Base-by-base conservation (phyloP, 2,797 vertebrate genomes). In the Peromyscus aztecus region DNA sequence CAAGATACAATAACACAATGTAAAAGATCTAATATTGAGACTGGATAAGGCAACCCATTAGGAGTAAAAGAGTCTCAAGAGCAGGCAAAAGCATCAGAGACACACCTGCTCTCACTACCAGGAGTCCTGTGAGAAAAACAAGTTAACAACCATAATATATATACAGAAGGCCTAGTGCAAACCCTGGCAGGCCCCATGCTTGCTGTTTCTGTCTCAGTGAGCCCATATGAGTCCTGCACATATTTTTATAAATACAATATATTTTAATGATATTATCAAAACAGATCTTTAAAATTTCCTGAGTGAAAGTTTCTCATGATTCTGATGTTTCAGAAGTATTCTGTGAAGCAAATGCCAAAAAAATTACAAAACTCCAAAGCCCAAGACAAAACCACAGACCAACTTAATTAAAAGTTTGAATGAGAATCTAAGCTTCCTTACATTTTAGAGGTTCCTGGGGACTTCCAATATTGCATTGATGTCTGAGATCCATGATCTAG, bases 321-420 rank as follows among this genome's bases (percentile, higher is more conserved):
- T 29, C 4, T 78, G 27, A 31, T 78, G 29, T 52, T 78, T 78
- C 29, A 2, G 2, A 19, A 78, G 14, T 34, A 52, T 34, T 29
- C 16, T 95, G 91, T 69, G 86, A 83, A 91, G 11, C 27, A 91
- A 82, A 78, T 91, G 29, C 65, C 40, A 78, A 86, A 6, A 75
- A 6, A 27, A 57, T 67, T 81, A 23, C 6, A 55, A 61, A 93
- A 49, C 21, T n/a, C 9, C 19, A 93, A 59, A 93, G 29, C 4
- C 5, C 16, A 55, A 78, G 19, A 2, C 23, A n/a, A 88, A 1
- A 92, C 4, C 4, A 71, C 63, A 90, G 57, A 90, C 21, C 5
- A 90, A 83, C 27, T 40, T 87, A 94, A 55, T 92, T 0, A 90
- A 31, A 90, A 78, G 77, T 29, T 76, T 67, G 16, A 59, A 31